Evolutionary conservation across 1,140 invertebrate species (phyloP), one percentile per base, ranked within the genome.

Genomic region (Caenorhabditis latens): DNA sequence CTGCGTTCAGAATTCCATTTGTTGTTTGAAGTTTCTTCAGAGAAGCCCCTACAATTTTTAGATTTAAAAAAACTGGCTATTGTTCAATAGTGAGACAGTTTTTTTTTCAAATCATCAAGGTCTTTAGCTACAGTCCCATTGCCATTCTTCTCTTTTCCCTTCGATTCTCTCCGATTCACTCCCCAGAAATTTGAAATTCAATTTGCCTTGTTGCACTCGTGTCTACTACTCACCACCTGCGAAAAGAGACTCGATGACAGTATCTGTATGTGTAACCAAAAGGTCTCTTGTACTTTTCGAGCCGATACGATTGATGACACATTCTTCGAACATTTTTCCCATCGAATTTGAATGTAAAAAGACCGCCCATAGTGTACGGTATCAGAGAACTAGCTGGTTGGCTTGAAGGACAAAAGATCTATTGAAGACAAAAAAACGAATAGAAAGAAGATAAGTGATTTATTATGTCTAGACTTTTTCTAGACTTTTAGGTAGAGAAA

Each of bases 251-350:
- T 8, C 13, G 8, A 14, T 40, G 32, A 65, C 24, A 40, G 24
- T 71, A 19, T 63, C 21, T 32, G 61, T 63, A 24, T 71, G 65
- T 71, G 42, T 63, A 71, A 43, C 65, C 11, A 71, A 71, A 71
- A 71, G 65, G 65, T 71, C 65, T 71, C n/a, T 14, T 71, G 65
- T 42, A 71, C 65, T 71, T 32, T 67, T 71, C 46, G 65, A 43
- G 42, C 65, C 40, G 21, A 9, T 71, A 46, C 65, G n/a, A 71
- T 32, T 24, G 61, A 63, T 63, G 65, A 67, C 16, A 71, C 65
- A 71, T 19, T 71, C 42, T 19, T 24, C 46, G 43, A 7, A 19
- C 16, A 71, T 32, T 63, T 63, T 19, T 40, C 55, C 13, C 6
- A 19, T 58, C n/a, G 55, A 58, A 58, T 58, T n/a, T 58, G 13